Evolutionary conservation across 2,888 invertebrate genomes (phyloP), one percentile per base, ranked within the genome.

Genomic region (Schrankia costaestrigalis): DNA sequence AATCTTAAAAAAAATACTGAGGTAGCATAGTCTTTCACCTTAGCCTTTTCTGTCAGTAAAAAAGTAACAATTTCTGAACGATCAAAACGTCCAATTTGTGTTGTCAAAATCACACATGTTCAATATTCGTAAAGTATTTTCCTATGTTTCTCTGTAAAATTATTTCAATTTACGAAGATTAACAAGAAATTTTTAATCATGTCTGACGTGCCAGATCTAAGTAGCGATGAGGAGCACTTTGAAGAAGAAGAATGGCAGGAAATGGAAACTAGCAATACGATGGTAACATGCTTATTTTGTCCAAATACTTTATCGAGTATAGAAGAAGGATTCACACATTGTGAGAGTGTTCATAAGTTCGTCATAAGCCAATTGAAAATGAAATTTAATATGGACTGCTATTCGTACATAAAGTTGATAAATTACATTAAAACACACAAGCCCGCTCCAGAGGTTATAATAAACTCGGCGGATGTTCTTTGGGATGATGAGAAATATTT

Each of bases 401-500:
- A 96, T 76, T 93, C 93, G 0, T 95, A 93, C 54, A 93, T 94
- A 13, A 94, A 94, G 71, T 57, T 96, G 61, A 91, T 96, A 1
- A 96, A 96, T 78, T 96, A 91, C 61, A 92, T 96, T 41, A 90
- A 94, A 55, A 87, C 79, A 8, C 89, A 91, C 31, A 91, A 91
- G 44, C 81, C 91, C 1, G 79, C 77, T 29, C 78, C 93, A 0
- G 89, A 90, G 39, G 86, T 89, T 24, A 73, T 93, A 24, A 84
- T 90, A 48, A 74, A 79, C 3, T 70, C 90, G 9, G 76, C 83
- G 26, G 72, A 79, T 41, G 80, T 89, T 1, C 69, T 90, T 3
- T 97, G 96, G 96, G 89, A 91, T 7, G 91, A 91, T 56, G 95
- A 96, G 34, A 90, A 90, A 51, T 96, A 94, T 71, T 84, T 97